Evolutionary conservation across 2,113 vertebrate species (phyloP).

Genomic region (Prochilodus magdalenae): DNA sequence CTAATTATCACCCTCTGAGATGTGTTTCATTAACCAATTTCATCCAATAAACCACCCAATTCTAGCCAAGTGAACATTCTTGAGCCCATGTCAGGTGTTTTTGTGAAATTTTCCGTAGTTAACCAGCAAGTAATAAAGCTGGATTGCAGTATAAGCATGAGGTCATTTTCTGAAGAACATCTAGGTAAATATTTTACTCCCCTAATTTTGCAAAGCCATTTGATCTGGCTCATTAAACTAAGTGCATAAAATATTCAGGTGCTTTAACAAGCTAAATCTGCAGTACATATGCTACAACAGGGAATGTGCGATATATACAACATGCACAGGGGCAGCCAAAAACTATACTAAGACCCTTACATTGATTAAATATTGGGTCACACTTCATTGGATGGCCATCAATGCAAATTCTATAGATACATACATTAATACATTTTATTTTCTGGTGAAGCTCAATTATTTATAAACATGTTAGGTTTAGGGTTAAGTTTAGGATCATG

Average conservation of each 20-base stretch:
- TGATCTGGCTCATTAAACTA: slow-evolving; percentile 10
- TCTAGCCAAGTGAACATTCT: slow-evolving; percentile 85
- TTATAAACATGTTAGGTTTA: too few relatives aligned
- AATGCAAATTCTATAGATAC: too few relatives aligned
- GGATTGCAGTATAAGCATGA: too few relatives aligned
- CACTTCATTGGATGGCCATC: too few relatives aligned
- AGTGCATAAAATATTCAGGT: background rate
- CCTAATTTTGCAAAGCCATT: background rate
- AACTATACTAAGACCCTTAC: background rate
- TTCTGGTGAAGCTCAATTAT: too few relatives aligned
- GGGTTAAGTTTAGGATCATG: too few relatives aligned
- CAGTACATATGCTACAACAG: slow-evolving; percentile 2
- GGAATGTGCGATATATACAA: background rate
- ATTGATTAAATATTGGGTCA: background rate
- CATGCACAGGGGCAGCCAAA: background rate
- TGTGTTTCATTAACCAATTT: slow-evolving; percentile 93
- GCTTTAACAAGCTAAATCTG: background rate
- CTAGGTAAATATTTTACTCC: background rate
- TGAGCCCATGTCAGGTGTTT: slow-evolving; percentile 31
- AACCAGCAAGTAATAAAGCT: background rate
- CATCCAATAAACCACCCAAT: slow-evolving; percentile 90
- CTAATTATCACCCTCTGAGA: slow-evolving; percentile 93
- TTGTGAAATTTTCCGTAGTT: background rate
- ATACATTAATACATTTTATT: too few relatives aligned
- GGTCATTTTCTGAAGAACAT: background rate